Evolutionary conservation across 1,140 invertebrate genomes (phyloP).

Genomic region (Nixonia krombeini): DNA sequence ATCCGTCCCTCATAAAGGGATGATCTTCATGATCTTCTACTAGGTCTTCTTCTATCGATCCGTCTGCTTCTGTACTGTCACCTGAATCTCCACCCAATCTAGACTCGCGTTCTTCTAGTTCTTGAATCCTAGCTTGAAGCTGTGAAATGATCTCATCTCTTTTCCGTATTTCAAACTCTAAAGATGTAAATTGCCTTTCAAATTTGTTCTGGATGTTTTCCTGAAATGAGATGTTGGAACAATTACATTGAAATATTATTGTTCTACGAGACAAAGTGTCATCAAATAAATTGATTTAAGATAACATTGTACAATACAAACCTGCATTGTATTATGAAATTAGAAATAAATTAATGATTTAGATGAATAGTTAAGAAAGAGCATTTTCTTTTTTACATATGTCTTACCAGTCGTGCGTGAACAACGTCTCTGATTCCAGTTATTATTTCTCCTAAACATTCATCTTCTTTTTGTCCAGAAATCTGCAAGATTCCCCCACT

Average conservation of each 20-base stretch:
- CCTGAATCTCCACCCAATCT: conserved; percentile 28
- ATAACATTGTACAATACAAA: no score
- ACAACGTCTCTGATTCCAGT: conserved; percentile 83
- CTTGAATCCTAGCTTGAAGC: conserved; percentile 79
- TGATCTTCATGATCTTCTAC: conserved; percentile 68
- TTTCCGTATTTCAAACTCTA: conserved; percentile 82
- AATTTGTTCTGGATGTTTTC: conserved; percentile 73
- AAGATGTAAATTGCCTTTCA: conserved; percentile 76
- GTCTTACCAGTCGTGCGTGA: conserved; percentile 73
- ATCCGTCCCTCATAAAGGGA: conserved; percentile 74
- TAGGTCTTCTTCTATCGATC: conserved; percentile 52
- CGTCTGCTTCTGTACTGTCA: conserved; percentile 51
- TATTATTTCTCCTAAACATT: conserved; percentile 83
- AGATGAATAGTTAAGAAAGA: no score
- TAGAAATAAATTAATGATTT: no score
- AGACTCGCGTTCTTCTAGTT: conserved; percentile 73
- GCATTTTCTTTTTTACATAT: no score
- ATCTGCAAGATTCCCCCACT: conserved; percentile 59
- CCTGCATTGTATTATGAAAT: no score
- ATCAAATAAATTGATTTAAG: no score
- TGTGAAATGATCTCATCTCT: conserved; percentile 84
- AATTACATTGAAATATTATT: no score
- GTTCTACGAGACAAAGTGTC: no score
- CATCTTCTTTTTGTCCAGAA: conserved; percentile 73
- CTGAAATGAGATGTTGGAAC: conserved; percentile 51